These are phyloP conservation scores for Macrotis lagotis DNA, from an alignment of 2,113 vertebrate genomes.

Conservation along the genomic window DNA sequence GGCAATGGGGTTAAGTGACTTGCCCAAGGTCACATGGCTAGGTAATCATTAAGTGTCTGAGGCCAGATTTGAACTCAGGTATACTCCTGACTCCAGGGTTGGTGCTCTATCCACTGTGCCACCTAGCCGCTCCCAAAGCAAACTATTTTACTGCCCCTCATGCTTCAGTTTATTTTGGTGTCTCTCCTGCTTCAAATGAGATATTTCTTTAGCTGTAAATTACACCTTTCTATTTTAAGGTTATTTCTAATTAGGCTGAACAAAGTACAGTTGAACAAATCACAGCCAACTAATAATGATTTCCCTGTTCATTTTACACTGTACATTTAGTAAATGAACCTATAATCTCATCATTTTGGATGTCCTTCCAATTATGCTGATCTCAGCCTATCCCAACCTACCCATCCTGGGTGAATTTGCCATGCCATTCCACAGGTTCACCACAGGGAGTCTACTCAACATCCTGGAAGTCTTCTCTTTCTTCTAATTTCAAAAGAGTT, in stretches of 20 bases:
- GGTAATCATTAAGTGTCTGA: too few species aligned
- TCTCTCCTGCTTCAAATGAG: neutral
- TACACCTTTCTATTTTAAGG: neutral
- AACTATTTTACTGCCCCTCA: neutral
- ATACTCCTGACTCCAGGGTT: too few species aligned
- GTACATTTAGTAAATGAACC: neutral
- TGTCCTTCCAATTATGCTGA: neutral
- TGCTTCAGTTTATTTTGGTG: neutral
- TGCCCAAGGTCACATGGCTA: too few species aligned
- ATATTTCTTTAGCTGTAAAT: neutral
- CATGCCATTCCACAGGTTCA: neutral
- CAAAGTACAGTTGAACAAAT: neutral
- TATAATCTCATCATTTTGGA: neutral
- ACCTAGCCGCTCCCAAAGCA: too few species aligned
- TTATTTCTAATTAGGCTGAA: neutral
- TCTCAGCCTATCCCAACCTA: neutral
- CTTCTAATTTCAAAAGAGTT: neutral
- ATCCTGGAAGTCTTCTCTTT: neutral
- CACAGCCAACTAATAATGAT: too few species aligned
- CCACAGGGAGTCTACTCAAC: neutral
- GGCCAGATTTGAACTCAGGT: too few species aligned
- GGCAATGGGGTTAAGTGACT: too few species aligned
- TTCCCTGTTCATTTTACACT: neutral
- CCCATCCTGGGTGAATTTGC: too few species aligned
- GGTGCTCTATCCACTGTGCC: too few species aligned